A percentile compares a stretch with the other conserved stretches of the same genome.
These are phyloP conservation scores for Morone chrysops DNA, from an alignment of 2,113 vertebrate genomes.

Conservation along the genomic window DNA sequence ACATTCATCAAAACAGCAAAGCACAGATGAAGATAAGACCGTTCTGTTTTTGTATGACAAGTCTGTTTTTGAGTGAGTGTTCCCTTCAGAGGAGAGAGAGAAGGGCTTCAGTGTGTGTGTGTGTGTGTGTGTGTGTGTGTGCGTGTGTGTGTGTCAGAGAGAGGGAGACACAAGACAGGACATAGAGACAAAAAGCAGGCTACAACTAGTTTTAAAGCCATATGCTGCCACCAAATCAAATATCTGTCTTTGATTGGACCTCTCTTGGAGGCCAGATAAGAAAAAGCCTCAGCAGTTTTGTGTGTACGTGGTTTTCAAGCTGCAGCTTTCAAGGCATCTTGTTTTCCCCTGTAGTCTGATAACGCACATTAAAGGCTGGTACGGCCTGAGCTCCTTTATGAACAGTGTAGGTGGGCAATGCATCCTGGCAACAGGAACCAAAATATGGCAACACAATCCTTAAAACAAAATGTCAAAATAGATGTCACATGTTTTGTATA, in stretches of 20 bases:
- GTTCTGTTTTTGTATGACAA: conserved; percentile 59
- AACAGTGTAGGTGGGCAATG: conserved; percentile 57
- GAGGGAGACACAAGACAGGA: conserved; percentile 32
- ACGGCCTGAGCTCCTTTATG: background rate
- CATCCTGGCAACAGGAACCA: background rate
- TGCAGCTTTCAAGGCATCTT: conserved; percentile 41
- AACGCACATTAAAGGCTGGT: conserved; percentile 59
- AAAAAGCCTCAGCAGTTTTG: conserved; percentile 20
- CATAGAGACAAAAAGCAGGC: conserved; percentile 60
- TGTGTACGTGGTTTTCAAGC: conserved; percentile 43
- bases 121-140: background rate
- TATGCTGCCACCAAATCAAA: conserved; percentile 58
- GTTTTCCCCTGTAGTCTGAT: conserved; percentile 48
- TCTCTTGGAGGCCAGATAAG: conserved; percentile 57
- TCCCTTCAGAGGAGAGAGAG: conserved; percentile 22
- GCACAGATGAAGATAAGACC: conserved; percentile 78
- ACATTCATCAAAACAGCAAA: conserved; percentile 79
- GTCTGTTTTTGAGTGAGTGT: conserved; percentile 60
- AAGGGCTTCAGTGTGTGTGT: background rate
- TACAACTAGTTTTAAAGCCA: conserved; percentile 59
- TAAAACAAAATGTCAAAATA: background rate
- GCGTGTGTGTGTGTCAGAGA: background rate
- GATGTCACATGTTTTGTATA: background rate
- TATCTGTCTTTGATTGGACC: conserved; percentile 65
- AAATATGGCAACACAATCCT: background rate